Conservation (phyloP, 2,113 vertebrate species). For the Gambusia holbrooki region DNA sequence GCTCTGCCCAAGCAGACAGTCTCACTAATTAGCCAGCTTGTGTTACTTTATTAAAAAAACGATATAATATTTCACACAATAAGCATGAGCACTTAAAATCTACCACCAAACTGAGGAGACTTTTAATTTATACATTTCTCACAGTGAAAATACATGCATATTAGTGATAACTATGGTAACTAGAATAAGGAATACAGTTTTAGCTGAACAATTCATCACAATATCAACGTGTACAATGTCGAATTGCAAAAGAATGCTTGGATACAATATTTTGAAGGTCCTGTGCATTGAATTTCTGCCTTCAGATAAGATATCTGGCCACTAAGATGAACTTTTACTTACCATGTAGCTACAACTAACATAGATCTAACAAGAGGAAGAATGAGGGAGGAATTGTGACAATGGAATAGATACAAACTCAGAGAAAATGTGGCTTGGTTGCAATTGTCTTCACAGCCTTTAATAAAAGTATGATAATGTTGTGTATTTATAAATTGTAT, state of each 20-base stretch:
- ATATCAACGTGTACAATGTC: not conserved
- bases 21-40: not conserved
- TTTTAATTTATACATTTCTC: not conserved
- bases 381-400: not conserved
- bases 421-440: not conserved
- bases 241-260: not conserved
- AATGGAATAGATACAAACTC: not conserved
- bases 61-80: not conserved
- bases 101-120: not conserved
- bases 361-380: not conserved
- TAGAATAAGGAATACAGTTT: not conserved
- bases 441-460: too few relatives aligned
- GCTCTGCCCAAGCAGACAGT: not conserved
- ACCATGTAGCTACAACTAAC: not conserved
- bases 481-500: not conserved
- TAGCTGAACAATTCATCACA: not conserved
- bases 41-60: not conserved
- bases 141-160: not conserved
- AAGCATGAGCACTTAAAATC: not conserved
- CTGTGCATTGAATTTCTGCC: not conserved
- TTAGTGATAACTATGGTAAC: not conserved
- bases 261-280: not conserved
- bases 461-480: not conserved
- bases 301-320: not conserved
- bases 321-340: not conserved